Percentiles rank a stretch among this genome's conserved stretches.
Conservation (phyloP, 2,888 invertebrate species). For the Pseudococcus longispinus region DNA sequence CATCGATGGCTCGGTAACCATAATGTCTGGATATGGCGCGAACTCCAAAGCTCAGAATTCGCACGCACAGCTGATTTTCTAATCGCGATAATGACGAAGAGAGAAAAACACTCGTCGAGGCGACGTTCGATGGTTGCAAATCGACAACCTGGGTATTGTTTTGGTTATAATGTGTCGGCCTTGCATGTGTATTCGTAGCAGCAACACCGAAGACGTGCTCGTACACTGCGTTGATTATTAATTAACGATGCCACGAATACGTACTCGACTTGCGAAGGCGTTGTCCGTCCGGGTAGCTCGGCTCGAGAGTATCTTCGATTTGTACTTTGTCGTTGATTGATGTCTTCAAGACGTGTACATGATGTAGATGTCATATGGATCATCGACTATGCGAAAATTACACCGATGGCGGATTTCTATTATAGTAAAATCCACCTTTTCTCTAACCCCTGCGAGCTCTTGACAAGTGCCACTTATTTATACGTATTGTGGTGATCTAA, state of each 20-base stretch:
- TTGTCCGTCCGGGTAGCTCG: background rate
- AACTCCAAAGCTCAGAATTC: background rate
- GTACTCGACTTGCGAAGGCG: background rate
- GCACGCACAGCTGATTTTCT: background rate
- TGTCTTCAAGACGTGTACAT: background rate
- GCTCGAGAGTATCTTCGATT: background rate
- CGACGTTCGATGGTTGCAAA: background rate
- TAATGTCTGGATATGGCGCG: background rate
- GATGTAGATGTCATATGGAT: background rate
- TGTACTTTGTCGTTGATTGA: background rate
- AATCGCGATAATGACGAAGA: background rate
- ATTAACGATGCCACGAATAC: background rate
- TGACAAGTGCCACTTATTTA: background rate
- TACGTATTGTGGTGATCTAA: background rate
- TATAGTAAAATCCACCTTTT: background rate
- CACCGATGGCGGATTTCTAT: background rate
- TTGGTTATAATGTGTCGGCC: background rate
- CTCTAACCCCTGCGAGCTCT: background rate
- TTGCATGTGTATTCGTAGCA: background rate
- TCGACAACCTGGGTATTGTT: background rate
- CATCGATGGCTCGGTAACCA: background rate
- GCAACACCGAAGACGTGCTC: background rate
- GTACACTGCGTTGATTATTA: background rate
- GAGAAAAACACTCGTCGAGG: too few species aligned
- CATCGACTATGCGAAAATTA: background rate